phyloP scores from a whole-genome alignment of 2,888 invertebrate species.

The Octodonta nipae region DNA sequence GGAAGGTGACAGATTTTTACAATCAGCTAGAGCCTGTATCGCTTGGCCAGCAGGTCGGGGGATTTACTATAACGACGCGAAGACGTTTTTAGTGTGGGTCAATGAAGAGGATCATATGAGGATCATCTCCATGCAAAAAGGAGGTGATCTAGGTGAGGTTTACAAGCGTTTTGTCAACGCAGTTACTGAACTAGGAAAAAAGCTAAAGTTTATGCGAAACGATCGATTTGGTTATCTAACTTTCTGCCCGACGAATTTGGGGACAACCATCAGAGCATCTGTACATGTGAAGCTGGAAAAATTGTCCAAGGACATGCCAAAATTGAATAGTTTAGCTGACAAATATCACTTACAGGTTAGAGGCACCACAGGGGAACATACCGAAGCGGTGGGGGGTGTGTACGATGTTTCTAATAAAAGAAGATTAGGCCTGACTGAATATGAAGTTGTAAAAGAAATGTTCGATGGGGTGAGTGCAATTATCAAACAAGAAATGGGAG shows the following conservation, averaged over 20 bases:
- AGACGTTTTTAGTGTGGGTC: conserved; percentile 92
- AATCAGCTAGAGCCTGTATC: conserved; percentile 82
- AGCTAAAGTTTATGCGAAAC: conserved; percentile 42
- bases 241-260: conserved; percentile 59
- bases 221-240: conserved; percentile 54
- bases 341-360: conserved; percentile 45
- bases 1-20: conserved; percentile 80
- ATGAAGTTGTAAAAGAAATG: conserved; percentile 49
- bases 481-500: conserved; percentile 39
- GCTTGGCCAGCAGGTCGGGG: conserved; percentile 90
- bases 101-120: conserved; percentile 96
- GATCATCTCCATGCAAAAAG: conserved; percentile 94
- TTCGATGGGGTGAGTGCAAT: conserved; percentile 45
- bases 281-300: conserved; percentile 56
- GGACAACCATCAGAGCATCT: conserved; percentile 55
- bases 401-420: conserved; percentile 54
- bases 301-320: conserved; percentile 34
- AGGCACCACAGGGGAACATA: conserved; percentile 48
- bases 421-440: conserved; percentile 51
- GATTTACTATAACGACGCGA: conserved; percentile 88
- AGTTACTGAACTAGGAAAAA: conserved; percentile 39
- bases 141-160: conserved; percentile 76
- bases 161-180: conserved; percentile 39
- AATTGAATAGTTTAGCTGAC: conserved; percentile 44
- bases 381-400: conserved; percentile 44